Evolutionary conservation across 1,140 invertebrate species (phyloP), one percentile per base, ranked within the genome.

Genomic region (Ceratosolen solmsi): DNA sequence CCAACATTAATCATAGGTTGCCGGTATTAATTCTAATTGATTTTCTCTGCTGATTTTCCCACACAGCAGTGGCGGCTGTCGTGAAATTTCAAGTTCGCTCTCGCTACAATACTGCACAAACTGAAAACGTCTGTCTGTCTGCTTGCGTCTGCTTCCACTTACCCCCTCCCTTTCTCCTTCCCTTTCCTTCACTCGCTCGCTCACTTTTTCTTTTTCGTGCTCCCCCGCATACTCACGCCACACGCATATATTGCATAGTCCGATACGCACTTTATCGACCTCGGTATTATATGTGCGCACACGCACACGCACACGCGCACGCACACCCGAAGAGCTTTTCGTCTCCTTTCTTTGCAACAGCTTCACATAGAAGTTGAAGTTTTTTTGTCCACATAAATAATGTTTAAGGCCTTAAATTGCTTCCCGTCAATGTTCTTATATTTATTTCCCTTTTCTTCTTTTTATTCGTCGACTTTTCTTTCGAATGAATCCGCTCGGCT

Each of bases 121-220:
- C 87, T 86, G 83, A 86, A 86, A 87, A 87, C 86, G 84, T 87
- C 72, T 74, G 72, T 54, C 58, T 30, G 65, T 76, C 74, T 79
- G 73, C 63, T 56, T 51, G 13, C 36, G 60, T 77, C 73, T 74
- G 36, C 22, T 25, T 76, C 74, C 54, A 49, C 38, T 68, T 51
- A 11, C 54, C 38, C 33, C 71, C 22, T 63, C 27, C 33, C 73
- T 25, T 30, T 75, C 70, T 36, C 46, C 13, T 22, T 73, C 70
- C n/a, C 41, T 51, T 63, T 65, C 60, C 49, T 78, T 83, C 68
- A 74, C 33, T n/a, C 51, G 20, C 71, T 56, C 71, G 5, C 41
- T 46, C 41, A 13, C 41, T 46, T 38, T 11, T 36, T 54, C 38
- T 71, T 65, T 70, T 49, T 27, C 1, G 1, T 9, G 1, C 41